Percentiles rank a stretch among this genome's conserved stretches.
phyloP scores from a whole-genome alignment of 2,797 vertebrate genomes.

The Microctenopoma stevenorrisi region DNA sequence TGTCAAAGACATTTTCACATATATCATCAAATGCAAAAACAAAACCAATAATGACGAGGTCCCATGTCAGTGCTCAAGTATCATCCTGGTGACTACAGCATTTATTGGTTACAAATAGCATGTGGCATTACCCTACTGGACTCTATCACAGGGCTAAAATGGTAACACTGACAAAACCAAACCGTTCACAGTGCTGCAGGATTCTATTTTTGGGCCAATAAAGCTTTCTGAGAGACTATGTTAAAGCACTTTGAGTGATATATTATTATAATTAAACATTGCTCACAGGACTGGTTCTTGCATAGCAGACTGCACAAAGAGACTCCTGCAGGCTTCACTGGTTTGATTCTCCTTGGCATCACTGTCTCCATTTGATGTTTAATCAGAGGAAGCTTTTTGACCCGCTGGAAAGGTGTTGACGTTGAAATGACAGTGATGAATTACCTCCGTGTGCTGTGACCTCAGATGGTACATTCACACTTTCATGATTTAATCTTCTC shows the following conservation, averaged over 20 bases:
- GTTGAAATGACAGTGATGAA: constrained; percentile 64
- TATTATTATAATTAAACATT: constrained; percentile 41
- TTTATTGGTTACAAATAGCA: too few species aligned
- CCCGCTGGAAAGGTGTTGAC: constrained; percentile 70
- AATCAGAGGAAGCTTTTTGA: constrained; percentile 68
- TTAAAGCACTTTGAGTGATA: constrained; percentile 11
- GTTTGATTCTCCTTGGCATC: constrained; percentile 56
- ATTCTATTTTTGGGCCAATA: constrained; percentile 4
- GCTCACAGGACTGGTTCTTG: constrained; percentile 25
- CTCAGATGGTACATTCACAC: constrained; percentile 52
- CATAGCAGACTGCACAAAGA: constrained; percentile 22
- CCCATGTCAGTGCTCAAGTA: background rate
- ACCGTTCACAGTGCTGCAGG: background rate
- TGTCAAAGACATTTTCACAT: too few species aligned
- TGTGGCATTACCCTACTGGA: background rate
- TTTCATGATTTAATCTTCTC: constrained; percentile 63
- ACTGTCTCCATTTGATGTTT: constrained; percentile 57
- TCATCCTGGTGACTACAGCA: too few species aligned
- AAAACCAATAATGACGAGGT: background rate
- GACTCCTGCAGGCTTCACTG: constrained; percentile 43
- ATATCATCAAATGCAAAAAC: background rate
- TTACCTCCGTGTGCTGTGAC: constrained; percentile 56
- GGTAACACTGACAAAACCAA: background rate
- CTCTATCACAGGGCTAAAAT: background rate
- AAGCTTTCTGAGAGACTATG: background rate